Base-by-base conservation (phyloP, 1,140 invertebrate genomes). In the Parapsyche elsis region DNA sequence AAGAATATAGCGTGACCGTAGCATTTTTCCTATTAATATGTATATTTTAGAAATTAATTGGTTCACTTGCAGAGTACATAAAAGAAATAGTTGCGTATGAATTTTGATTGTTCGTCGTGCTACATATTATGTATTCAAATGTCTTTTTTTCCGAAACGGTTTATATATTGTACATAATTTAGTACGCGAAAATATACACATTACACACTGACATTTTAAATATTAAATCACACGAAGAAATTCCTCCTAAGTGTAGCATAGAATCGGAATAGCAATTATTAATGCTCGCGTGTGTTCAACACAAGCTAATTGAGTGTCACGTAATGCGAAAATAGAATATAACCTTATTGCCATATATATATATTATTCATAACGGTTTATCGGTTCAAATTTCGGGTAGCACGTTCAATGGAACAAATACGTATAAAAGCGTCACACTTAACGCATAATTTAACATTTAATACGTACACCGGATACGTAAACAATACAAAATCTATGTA, bases 11-110 rank as follows among this genome's bases (percentile, higher is more conserved):
- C 64, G 64, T 67, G 64, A 67, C 64, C 64, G 24, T n/a, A 14
- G 21, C 64, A 67, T 67, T 67, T 26, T 64, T 26, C 24, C 26
- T 14, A 67, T 67, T 67, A 67, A 24, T 67, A 67, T 67, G 64
- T 67, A 67, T 23, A 53, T 53, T 53, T 16, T 14, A 53, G 49
- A 53, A 53, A 53, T 53, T 53, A 53, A 53, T 53, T 53, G 49
- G 49, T 12, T 16, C 10, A 14, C 49, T 12, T 53, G 49, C 2
- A 53, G 1, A 53, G 16, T 53, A 53, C 2, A 38, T 7, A 38
- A 38, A 38, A 38, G 30, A 38, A 38, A 38, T 38, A 4, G 1
- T 7, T 4, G 49, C 49, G 49, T 53, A 38, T 7, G 30, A 38
- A 38, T 38, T 38, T 38, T 38, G 30, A 38, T 4, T 53, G 12